Conservation (phyloP, 2,113 vertebrate genomes). For the Pituophis catenifer region DNA sequence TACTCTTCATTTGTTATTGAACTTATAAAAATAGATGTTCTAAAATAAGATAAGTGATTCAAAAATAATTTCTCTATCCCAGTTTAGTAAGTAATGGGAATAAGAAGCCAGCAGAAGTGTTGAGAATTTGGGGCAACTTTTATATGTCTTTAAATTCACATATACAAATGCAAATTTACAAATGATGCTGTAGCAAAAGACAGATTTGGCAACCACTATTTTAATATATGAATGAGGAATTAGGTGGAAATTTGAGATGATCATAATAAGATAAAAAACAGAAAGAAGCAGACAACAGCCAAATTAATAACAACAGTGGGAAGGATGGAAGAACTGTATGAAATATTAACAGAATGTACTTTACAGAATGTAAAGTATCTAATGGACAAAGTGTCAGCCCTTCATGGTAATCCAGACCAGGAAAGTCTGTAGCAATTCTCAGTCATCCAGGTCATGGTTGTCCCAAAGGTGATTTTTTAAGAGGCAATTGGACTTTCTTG, state of each 20-base stretch:
- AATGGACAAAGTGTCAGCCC: background rate
- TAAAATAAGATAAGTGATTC: background rate
- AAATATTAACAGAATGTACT: background rate
- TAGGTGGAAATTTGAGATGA: background rate
- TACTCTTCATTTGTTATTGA: background rate
- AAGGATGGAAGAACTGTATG: background rate
- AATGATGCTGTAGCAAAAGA: background rate
- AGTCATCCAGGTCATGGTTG: too few species aligned
- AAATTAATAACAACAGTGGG: background rate
- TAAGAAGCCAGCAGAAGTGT: background rate
- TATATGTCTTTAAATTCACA: background rate
- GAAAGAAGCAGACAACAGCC: background rate
- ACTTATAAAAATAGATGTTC: background rate
- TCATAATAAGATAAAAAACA: background rate
- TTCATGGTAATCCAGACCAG: background rate
- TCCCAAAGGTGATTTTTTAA: too few species aligned
- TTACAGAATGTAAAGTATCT: background rate
- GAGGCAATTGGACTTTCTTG: too few species aligned
- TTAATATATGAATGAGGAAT: background rate
- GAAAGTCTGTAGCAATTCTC: background rate
- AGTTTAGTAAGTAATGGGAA: background rate
- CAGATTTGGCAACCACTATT: background rate
- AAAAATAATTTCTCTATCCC: background rate
- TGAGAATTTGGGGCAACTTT: background rate
- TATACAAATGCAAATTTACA: background rate